Evolutionary conservation across 1,140 invertebrate species (phyloP).

Genomic region (Drosophila fuyamai): DNA sequence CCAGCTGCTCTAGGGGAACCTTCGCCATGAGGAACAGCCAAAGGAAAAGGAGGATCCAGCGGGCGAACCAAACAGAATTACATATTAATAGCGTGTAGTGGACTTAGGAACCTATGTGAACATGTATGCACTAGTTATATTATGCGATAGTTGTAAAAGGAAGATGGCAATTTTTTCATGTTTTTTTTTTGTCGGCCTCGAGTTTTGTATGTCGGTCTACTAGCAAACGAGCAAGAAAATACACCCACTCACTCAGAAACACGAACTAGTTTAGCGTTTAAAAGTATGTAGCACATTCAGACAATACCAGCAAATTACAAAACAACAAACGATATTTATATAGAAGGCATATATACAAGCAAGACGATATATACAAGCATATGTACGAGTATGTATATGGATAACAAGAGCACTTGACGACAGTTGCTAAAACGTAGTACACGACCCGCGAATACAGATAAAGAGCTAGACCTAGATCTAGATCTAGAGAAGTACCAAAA

Average conservation of each 20-base stretch:
- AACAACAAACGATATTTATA: constrained; percentile 39
- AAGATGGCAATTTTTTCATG: constrained; percentile 24
- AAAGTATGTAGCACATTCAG: constrained; percentile 80
- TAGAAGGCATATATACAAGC: constrained; percentile 45
- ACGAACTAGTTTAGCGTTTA: constrained; percentile 73
- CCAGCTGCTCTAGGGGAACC: constrained; percentile 89
- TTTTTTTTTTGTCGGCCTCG: constrained; percentile 22
- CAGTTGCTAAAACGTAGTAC: constrained; percentile 45
- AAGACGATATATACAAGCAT: constrained; percentile 21
- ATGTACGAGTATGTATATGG: constrained; percentile 22
- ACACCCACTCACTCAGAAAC: constrained; percentile 26
- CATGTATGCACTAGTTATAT: constrained; percentile 44
- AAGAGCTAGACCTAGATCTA: not conserved
- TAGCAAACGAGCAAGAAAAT: constrained; percentile 4
- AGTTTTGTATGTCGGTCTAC: constrained; percentile 33
- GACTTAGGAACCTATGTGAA: constrained; percentile 39
- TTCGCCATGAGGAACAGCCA: too few species aligned
- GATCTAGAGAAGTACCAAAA: not conserved
- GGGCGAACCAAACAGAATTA: constrained; percentile 59
- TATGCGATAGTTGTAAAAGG: constrained; percentile 61
- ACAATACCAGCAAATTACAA: constrained; percentile 63
- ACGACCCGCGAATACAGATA: constrained; percentile 3
- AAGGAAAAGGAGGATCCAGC: not conserved
- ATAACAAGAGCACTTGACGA: constrained; percentile 36
- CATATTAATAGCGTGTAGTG: constrained; percentile 72